phyloP scores from a whole-genome alignment of 1,140 invertebrate genomes.

The Leptoteleia sp. region DNA sequence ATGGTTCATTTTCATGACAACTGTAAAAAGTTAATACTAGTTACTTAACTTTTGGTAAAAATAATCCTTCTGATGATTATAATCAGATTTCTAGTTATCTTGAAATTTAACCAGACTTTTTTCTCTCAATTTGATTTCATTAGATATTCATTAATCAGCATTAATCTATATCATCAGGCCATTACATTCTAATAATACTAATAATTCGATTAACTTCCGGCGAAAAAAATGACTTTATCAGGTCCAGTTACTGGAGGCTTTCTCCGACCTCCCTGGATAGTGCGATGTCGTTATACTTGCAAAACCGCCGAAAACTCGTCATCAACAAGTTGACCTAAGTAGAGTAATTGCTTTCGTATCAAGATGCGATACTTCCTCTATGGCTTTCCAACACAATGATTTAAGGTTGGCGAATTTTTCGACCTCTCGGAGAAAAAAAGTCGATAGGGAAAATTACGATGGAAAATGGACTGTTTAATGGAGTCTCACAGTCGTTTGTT shows the following conservation, averaged over 20 bases:
- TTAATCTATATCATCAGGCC: too few species aligned
- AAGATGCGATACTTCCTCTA: constrained; percentile 34
- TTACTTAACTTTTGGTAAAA: too few species aligned
- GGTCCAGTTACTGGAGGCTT: constrained; percentile 22
- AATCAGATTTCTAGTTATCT: too few species aligned
- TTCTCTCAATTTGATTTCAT: too few species aligned
- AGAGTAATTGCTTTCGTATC: constrained; percentile 26
- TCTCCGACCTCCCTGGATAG: constrained; percentile 34
- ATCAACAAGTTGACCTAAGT: constrained; percentile 16
- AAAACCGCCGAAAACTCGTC: constrained; percentile 43
- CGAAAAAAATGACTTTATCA: constrained; percentile 27
- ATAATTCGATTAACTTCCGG: neutral
- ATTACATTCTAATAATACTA: constrained; percentile 7
- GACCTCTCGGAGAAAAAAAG: too few species aligned
- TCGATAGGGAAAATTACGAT: neutral
- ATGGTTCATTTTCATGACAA: too few species aligned
- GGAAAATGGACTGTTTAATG: neutral
- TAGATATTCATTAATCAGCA: too few species aligned
- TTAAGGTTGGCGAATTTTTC: too few species aligned
- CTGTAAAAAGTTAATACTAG: too few species aligned
- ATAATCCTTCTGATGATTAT: too few species aligned
- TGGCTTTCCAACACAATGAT: constrained; percentile 33
- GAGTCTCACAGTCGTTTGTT: neutral
- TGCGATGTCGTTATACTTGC: constrained; percentile 2
- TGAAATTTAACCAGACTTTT: constrained; percentile 4